Conservation (phyloP, 1,140 invertebrate genomes). For the Homarus americanus region DNA sequence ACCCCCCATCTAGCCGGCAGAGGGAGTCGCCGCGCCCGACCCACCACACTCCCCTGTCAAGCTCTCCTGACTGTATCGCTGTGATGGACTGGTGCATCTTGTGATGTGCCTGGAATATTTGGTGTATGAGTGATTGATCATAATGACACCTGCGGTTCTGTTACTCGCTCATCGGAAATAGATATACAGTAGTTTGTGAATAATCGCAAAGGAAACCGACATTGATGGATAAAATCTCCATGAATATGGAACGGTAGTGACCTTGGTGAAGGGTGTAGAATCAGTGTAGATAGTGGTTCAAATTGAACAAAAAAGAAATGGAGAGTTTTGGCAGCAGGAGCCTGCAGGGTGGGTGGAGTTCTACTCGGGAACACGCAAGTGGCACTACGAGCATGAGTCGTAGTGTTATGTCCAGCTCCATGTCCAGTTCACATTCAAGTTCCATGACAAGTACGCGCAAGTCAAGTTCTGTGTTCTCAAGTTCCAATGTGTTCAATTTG, state of each 20-base stretch:
- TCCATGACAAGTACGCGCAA: neutral
- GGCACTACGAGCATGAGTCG: neutral
- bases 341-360: conserved; percentile 40
- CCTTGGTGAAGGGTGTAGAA: neutral
- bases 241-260: neutral
- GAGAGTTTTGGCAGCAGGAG: conserved; percentile 5
- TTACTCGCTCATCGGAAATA: too few relatives aligned
- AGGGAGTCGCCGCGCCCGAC: neutral
- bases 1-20: conserved; percentile 2
- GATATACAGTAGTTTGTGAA: too few relatives aligned
- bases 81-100: neutral
- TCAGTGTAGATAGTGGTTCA: neutral
- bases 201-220: too few relatives aligned
- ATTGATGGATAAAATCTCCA: neutral
- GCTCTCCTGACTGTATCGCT: neutral
- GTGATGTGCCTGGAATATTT: too few relatives aligned
- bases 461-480: conserved; percentile 28
- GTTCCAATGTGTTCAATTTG: conserved; percentile 15
- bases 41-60: neutral
- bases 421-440: conserved; percentile 20
- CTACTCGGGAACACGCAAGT: neutral
- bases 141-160: too few relatives aligned
- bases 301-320: neutral
- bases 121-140: too few relatives aligned
- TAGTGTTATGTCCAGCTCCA: neutral